Percentiles rank a stretch among this genome's conserved stretches.
Conservation (phyloP, 1,140 invertebrate genomes). For the Polypedilum pembai region DNA sequence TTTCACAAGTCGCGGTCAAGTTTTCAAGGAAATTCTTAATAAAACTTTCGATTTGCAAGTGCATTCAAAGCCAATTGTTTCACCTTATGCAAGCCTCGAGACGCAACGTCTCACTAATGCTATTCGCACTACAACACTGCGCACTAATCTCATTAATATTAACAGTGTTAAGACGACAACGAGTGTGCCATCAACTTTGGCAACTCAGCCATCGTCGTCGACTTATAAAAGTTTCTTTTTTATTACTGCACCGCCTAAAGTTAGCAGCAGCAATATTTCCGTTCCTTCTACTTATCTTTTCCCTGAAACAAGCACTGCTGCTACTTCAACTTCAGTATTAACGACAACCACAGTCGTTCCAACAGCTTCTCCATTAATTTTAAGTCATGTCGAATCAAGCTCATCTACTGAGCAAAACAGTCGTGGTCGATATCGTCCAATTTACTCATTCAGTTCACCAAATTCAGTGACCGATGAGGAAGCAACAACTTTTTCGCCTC, state of each 20-base stretch:
- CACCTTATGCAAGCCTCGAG: conserved; percentile 41
- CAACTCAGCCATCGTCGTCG: too few relatives aligned
- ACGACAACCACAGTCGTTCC: neutral
- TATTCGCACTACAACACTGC: conserved; percentile 22
- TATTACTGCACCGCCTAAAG: conserved; percentile 32
- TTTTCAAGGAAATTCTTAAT: conserved; percentile 38
- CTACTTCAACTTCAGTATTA: conserved; percentile 2
- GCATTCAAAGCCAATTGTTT: conserved; percentile 37
- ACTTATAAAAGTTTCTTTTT: conserved; percentile 35
- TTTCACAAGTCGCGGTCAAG: conserved; percentile 36
- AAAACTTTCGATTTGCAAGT: conserved; percentile 34
- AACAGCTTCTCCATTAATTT: conserved; percentile 25
- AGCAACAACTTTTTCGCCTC: conserved; percentile 41
- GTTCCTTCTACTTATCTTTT: neutral
- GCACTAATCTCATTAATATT: conserved; percentile 32
- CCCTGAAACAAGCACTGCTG: conserved; percentile 20
- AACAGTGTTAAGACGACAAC: conserved; percentile 31
- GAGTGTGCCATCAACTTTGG: conserved; percentile 29
- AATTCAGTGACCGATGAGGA: conserved; percentile 35
- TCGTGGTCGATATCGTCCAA: conserved; percentile 36
- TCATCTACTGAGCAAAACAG: conserved; percentile 21
- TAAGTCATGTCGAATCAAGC: neutral
- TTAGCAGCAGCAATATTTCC: conserved; percentile 27
- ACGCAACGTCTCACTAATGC: conserved; percentile 31
- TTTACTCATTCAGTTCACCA: conserved; percentile 36